Base-by-base conservation (phyloP, 2,888 invertebrate genomes). In the Dolichomitus sp. region DNA sequence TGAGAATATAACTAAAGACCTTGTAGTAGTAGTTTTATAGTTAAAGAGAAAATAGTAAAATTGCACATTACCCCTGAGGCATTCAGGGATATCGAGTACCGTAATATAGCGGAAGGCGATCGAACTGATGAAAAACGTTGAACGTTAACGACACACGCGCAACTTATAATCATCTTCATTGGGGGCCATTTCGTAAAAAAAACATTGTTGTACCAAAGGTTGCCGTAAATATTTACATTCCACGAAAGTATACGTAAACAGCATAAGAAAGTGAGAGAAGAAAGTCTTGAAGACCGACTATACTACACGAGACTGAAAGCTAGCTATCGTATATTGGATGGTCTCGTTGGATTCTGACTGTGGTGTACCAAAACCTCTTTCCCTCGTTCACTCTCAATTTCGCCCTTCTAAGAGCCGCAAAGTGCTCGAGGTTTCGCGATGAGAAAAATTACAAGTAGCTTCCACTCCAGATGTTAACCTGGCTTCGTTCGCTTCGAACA, bases 321-420 rank as follows among this genome's bases (percentile, higher is more conserved):
- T 23, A 30, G 42, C 70, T 19, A 45, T 14, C 17, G 12, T 12
- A 72, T 27, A 48, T 57, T 63, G 27, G 17, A 61, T 11, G 0
- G 17, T 17, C 52, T 40, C 50, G 23, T 73, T 73, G 63, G 37
- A 45, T 27, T 70, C 11, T 17, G 12, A 27, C 40, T 61, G 54
- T 7, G 42, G 19, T 54, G 30, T 75, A 27, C 17, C 52, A 45
- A 69, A 63, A 37, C 17, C 19, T 45, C 45, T 63, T 54, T 70
- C 40, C 11, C 40, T 42, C 70, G 30, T 74, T 61, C 40, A 52
- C 30, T 50, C 37, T 70, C 57, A 59, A 69, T 80, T 63, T 69
- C 14, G n/a, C 45, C 11, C 6, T 63, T 63, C 30, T 37, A 40
- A 74, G 33, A 17, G 27, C 23, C 33, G 61, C 52, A 52, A 68